These are phyloP conservation scores for Bombyx mandarina DNA, from an alignment of 1,140 invertebrate species.

Conservation along the genomic window DNA sequence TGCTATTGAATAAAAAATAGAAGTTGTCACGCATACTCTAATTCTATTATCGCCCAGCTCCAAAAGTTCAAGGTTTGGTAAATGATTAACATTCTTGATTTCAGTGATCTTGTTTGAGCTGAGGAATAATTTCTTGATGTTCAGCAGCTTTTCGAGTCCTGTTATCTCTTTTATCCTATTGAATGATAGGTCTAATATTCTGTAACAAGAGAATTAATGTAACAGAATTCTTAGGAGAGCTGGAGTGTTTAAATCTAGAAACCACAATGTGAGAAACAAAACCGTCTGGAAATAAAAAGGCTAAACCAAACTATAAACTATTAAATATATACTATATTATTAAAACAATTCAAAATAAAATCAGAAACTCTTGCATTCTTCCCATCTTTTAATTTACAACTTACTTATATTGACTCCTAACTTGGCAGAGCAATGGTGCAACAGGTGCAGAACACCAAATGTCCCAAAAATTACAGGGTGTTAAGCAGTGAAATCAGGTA, in stretches of 20 bases:
- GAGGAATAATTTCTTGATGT: conserved; percentile 90
- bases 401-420: no score
- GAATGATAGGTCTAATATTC: conserved; percentile 95
- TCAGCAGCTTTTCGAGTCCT: conserved; percentile 84
- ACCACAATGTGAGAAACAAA: no score
- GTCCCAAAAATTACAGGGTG: no score
- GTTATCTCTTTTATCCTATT: conserved; percentile 94
- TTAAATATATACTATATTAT: no score
- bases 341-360: no score
- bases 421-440: no score
- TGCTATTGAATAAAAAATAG: background rate
- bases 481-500: background rate
- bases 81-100: conserved; percentile 92
- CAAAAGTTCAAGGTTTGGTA: conserved; percentile 85
- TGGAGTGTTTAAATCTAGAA: no score
- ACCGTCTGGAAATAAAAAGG: no score
- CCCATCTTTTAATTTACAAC: no score
- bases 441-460: no score
- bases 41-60: conserved; percentile 97
- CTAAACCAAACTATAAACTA: no score
- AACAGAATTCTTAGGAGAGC: background rate
- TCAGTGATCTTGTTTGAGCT: conserved; percentile 93
- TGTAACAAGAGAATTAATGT: conserved; percentile 50
- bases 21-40: conserved; percentile 71
- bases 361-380: no score